A percentile compares a stretch with the other conserved stretches of the same genome.
Evolutionary conservation across 2,888 invertebrate genomes (phyloP).

Genomic region (Metacarcinus magister): DNA sequence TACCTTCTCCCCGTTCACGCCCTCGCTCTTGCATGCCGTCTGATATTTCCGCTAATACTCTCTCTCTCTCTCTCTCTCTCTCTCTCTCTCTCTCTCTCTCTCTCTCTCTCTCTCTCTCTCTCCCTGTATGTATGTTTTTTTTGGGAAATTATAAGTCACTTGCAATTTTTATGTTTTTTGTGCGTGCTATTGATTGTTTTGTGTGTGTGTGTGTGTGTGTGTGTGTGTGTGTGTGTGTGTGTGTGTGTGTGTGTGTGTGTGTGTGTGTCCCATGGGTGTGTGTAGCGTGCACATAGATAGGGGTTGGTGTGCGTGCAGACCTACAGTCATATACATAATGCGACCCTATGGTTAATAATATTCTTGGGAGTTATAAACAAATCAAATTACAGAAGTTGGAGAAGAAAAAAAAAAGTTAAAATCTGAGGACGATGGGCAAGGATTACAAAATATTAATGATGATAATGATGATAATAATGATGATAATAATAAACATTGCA

Average conservation of each 20-base stretch:
- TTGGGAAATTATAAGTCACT: not conserved
- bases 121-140: not conserved
- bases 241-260: not conserved
- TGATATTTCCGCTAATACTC: not conserved
- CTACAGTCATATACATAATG: not conserved
- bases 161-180: not conserved
- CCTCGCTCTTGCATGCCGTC: not conserved
- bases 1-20: not conserved
- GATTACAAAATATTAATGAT: not conserved
- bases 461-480: not conserved
- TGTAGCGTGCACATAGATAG: not conserved
- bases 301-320: slow-evolving; percentile 22
- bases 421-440: not conserved
- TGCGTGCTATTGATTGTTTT: not conserved
- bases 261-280: not conserved
- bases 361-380: not conserved
- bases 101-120: slow-evolving; percentile 26
- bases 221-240: slow-evolving; percentile 39
- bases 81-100: slow-evolving; percentile 19
- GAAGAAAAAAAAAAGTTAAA: not conserved
- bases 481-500: not conserved
- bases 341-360: not conserved
- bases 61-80: slow-evolving; percentile 14
- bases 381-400: not conserved
- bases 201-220: slow-evolving; percentile 22